Evolutionary conservation across 2,888 invertebrate species (phyloP).

Genomic region (Ophion ventricosus): DNA sequence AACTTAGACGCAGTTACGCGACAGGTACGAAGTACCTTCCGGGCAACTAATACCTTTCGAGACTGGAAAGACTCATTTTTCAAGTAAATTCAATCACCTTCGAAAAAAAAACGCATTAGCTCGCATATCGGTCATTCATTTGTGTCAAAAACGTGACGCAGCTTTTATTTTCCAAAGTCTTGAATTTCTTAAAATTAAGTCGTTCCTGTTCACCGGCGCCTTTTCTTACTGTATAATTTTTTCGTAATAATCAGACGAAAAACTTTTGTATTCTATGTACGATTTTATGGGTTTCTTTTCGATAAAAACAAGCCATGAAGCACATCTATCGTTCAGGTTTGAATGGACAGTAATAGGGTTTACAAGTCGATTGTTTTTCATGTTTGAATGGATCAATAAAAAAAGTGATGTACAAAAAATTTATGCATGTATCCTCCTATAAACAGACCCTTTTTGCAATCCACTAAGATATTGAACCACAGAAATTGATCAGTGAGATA

Average conservation of each 20-base stretch:
- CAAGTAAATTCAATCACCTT: conserved; percentile 55
- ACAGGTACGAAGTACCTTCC: conserved; percentile 54
- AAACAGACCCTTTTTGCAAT: too few species aligned
- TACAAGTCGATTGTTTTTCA: too few species aligned
- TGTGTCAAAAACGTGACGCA: conserved; percentile 55
- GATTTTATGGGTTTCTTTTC: too few species aligned
- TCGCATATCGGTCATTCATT: conserved; percentile 52
- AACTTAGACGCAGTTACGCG: conserved; percentile 4
- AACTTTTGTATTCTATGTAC: not conserved
- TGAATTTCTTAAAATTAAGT: conserved; percentile 54
- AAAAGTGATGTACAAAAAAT: too few species aligned
- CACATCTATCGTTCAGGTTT: too few species aligned
- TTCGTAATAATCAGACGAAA: not conserved
- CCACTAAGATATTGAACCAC: too few species aligned
- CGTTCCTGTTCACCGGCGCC: not conserved
- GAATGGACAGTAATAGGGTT: too few species aligned
- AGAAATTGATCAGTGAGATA: too few species aligned
- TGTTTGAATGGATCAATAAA: too few species aligned
- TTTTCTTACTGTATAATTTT: not conserved
- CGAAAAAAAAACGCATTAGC: conserved; percentile 44
- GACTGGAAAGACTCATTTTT: conserved; percentile 60
- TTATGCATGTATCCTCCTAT: too few species aligned
- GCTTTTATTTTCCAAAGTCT: conserved; percentile 30
- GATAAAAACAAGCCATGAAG: too few species aligned
- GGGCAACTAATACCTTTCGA: conserved; percentile 39